phyloP scores from a whole-genome alignment of 2,888 invertebrate genomes.

The Argyresthia goedartella region DNA sequence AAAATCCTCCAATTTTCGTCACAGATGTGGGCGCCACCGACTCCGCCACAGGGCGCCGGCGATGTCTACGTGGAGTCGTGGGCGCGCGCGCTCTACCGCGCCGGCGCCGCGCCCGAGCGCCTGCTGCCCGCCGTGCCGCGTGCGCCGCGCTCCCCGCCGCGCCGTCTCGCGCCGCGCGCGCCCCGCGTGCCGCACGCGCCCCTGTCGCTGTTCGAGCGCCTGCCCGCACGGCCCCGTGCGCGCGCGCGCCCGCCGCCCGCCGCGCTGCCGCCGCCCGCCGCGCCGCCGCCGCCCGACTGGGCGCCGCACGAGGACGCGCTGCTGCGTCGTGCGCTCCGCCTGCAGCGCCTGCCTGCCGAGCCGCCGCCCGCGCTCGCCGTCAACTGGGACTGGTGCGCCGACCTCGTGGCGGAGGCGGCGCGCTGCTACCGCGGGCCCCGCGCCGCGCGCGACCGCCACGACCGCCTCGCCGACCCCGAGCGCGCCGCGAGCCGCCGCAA shows the following conservation, averaged over 20 bases:
- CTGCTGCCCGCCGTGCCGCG: slow-evolving; percentile 84
- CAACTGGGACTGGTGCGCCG: slow-evolving; percentile 97
- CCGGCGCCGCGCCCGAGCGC: slow-evolving; percentile 75
- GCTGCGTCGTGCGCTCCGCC: slow-evolving; percentile 83
- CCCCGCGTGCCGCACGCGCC: slow-evolving; percentile 79
- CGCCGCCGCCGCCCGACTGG: too few species aligned
- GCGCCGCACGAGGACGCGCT: slow-evolving; percentile 91
- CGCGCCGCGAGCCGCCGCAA: slow-evolving; percentile 91
- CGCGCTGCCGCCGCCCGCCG: slow-evolving; percentile 82
- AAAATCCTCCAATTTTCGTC: too few species aligned
- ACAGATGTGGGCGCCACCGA: slow-evolving; percentile 99
- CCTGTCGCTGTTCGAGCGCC: slow-evolving; percentile 87
- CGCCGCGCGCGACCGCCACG: slow-evolving; percentile 73
- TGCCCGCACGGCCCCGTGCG: slow-evolving; percentile 73
- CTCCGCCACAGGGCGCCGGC: slow-evolving; percentile 93
- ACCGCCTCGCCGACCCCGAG: slow-evolving; percentile 87
- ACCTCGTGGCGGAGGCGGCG: slow-evolving; percentile 89
- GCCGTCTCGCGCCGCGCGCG: too few species aligned
- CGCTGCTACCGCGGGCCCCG: slow-evolving; percentile 90
- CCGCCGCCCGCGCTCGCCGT: slow-evolving; percentile 87
- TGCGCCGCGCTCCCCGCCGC: slow-evolving; percentile 78
- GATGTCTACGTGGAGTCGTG: slow-evolving; percentile 93
- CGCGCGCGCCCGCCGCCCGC: slow-evolving; percentile 86
- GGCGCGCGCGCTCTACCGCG: slow-evolving; percentile 87
- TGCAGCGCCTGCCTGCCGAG: slow-evolving; percentile 76